A percentile compares a stretch with the other conserved stretches of the same genome.
phyloP scores from a whole-genome alignment of 2,113 vertebrate species.

The Dicaeum eximium region DNA sequence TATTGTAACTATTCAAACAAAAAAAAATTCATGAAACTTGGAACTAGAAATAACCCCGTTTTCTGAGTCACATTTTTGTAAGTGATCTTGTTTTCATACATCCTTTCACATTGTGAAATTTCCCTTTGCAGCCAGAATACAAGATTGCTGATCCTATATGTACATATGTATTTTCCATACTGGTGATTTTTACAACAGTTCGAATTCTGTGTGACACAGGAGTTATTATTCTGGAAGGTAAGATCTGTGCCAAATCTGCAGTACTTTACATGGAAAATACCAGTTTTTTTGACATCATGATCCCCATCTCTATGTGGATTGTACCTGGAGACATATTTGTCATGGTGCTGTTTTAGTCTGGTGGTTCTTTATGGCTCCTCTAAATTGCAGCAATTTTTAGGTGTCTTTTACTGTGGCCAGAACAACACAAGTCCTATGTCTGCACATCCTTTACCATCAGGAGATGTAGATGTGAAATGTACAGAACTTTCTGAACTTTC shows the following conservation, averaged over 20 bases:
- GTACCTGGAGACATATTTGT: background rate
- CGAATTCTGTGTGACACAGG: constrained; percentile 89
- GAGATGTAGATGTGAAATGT: background rate
- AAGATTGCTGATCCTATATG: constrained; percentile 98
- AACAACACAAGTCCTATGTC: background rate
- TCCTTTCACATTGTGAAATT: background rate
- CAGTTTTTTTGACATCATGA: background rate
- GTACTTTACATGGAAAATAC: background rate
- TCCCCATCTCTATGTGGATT: background rate
- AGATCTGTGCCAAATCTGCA: background rate
- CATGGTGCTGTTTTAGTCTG: background rate
- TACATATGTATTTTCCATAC: constrained; percentile 92
- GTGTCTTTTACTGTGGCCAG: background rate
- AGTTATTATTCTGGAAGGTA: constrained; percentile 94
- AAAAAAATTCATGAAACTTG: background rate
- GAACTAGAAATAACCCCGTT: background rate
- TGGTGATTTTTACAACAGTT: constrained; percentile 92
- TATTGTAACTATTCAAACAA: background rate
- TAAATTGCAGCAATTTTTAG: background rate
- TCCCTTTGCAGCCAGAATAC: constrained; percentile 86
- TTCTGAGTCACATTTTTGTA: background rate
- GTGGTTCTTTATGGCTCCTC: background rate
- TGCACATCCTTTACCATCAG: background rate
- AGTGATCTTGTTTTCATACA: background rate
- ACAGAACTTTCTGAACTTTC: background rate